Base-by-base conservation (phyloP, 2,888 invertebrate genomes). In the Ophion costatus region DNA sequence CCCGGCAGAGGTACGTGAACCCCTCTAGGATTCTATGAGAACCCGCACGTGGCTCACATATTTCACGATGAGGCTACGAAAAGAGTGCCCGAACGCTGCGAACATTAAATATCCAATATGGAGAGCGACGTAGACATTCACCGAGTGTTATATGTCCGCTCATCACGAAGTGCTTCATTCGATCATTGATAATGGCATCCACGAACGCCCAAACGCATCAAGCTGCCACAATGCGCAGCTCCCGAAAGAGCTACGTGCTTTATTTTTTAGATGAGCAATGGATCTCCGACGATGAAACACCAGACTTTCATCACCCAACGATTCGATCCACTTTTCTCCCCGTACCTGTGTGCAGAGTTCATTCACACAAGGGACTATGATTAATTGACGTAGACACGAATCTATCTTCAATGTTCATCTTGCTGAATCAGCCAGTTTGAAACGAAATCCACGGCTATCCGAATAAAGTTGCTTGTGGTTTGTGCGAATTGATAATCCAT, bases 1-100 rank as follows among this genome's bases (percentile, higher is more conserved):
- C 5, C 10, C 59, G 6, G 88, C 91, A 91, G 92, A 91, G 92
- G 80, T 74, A 66, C n/a, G 67, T 14, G 74, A 59, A 74, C 66
- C 74, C 74, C 67, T 29, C 29, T 24, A 61, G 14, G 38, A 45
- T 75, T 69, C 74, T 92, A 93, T 92, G 92, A 90, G 93, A 93
- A 93, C 90, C 84, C 89, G 90, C 93, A 93, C 92, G 92, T 93
- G 93, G 88, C 89, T 64, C 82, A 64, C 90, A 93, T 93, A 93
- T 92, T 89, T 93, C 93, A 93, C 90, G 87, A 87, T 22, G 81
- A 75, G 80, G 88, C 85, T 79, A 81, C 88, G 89, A 71, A 78
- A 80, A 81, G 71, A 66, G 63, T 64, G 83, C 66, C 66, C 63
- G 57, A 90, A 89, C 88, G 86, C 88, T 90, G 87, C 84, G 84